Conservation (phyloP, 1,140 invertebrate species). For the Solenopsis fugax region DNA sequence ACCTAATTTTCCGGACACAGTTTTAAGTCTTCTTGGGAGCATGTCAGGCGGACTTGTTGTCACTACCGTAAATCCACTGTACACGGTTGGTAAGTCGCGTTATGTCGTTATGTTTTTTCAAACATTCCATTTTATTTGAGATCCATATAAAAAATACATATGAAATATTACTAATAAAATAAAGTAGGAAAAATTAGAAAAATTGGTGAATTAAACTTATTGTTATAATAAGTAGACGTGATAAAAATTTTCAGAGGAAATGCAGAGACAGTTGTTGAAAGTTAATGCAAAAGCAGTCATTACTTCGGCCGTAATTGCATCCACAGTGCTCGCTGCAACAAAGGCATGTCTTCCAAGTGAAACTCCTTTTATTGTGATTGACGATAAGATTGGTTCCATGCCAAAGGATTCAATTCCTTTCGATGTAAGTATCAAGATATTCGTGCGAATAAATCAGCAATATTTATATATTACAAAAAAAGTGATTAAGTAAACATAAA, state of each 20-base stretch:
- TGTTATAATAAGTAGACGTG: not conserved
- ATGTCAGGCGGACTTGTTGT: constrained; percentile 90
- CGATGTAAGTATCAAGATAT: constrained; percentile 72
- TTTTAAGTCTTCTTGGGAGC: constrained; percentile 90
- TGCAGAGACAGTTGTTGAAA: constrained; percentile 90
- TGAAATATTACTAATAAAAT: no score
- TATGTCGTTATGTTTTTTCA: no score
- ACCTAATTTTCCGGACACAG: constrained; percentile 92
- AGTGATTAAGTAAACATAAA: not conserved
- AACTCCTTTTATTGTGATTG: constrained; percentile 79
- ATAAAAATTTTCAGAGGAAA: constrained; percentile 89
- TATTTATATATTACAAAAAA: constrained; percentile 5
- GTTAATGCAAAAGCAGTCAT: constrained; percentile 90
- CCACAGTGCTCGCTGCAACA: constrained; percentile 77
- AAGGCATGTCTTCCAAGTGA: constrained; percentile 60
- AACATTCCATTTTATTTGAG: no score
- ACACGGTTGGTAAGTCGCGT: constrained; percentile 90
- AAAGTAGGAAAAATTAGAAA: not conserved
- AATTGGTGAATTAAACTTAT: not conserved
- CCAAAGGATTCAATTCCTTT: constrained; percentile 81
- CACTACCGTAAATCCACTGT: constrained; percentile 93
- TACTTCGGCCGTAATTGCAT: constrained; percentile 87
- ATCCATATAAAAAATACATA: no score
- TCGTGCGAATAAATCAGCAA: not conserved
- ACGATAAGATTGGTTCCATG: constrained; percentile 73